A percentile compares a stretch with the other conserved stretches of the same genome.
Evolutionary conservation across 2,113 vertebrate genomes (phyloP).

Genomic region (Tricholaema leucomelas): DNA sequence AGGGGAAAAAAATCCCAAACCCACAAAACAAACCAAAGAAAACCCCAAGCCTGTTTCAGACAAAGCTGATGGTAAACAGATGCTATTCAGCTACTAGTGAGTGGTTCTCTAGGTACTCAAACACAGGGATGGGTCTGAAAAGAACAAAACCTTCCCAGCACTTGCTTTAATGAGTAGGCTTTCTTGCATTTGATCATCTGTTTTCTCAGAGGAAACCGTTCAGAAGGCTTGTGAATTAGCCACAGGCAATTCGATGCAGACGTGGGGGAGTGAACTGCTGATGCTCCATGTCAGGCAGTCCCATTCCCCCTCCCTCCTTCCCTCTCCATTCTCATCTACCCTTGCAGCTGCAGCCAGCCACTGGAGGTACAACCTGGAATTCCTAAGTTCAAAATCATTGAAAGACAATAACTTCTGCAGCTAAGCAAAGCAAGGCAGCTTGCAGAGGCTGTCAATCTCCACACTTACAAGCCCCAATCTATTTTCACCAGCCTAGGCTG

Average conservation of each 20-base stretch:
- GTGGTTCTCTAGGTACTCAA: slow-evolving; percentile 27
- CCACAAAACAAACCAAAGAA: no score
- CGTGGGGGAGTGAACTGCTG: not conserved
- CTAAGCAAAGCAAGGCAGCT: slow-evolving; percentile 25
- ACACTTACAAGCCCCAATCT: slow-evolving; percentile 23
- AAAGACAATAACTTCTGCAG: slow-evolving; percentile 17
- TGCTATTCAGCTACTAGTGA: slow-evolving; percentile 10
- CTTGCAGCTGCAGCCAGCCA: not conserved
- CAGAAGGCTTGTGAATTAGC: slow-evolving; percentile 40
- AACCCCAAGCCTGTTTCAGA: not conserved
- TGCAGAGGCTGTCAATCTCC: slow-evolving; percentile 52
- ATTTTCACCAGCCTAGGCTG: slow-evolving; percentile 23
- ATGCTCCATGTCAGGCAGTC: not conserved
- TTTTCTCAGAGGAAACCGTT: slow-evolving; percentile 64
- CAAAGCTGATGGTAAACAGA: slow-evolving; percentile 68
- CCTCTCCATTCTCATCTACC: not conserved
- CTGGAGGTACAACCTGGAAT: not conserved
- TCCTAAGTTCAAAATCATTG: slow-evolving; percentile 26
- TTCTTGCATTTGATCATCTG: slow-evolving; percentile 66
- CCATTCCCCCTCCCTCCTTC: not conserved
- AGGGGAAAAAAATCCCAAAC: not conserved
- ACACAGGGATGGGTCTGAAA: slow-evolving; percentile 39
- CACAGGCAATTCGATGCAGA: slow-evolving; percentile 42
- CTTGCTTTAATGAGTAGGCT: slow-evolving; percentile 59
- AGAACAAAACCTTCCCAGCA: slow-evolving; percentile 57